Evolutionary conservation across 2,113 vertebrate genomes (phyloP), one percentile per base, ranked within the genome.

Genomic region (Chaetodon trifascialis): DNA sequence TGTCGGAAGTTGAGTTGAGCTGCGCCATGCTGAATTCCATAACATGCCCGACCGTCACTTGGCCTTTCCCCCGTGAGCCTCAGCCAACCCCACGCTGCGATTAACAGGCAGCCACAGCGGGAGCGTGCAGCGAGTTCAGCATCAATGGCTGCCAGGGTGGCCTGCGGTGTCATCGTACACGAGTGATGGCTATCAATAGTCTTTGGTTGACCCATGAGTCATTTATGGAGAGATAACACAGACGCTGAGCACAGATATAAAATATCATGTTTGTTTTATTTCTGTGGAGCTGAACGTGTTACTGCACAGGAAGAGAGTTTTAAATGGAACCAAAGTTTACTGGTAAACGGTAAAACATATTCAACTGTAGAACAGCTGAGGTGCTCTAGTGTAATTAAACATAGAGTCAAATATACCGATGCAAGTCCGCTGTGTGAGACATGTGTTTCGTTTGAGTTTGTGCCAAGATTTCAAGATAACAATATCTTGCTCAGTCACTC

Each of bases 351-450:
- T 44, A 36, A 74, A 78, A 78, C 2, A 6, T 59, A 60, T 52
- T 84, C 17, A 7, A 71, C 69, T 70, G 36, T 58, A 62, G 66
- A 79, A 82, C 4, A 78, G 55, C 67, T 16, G 3, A 25, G 58
- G 72, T 56, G 58, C 60, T 73, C 9, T 10, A 38, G 55, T 60
- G 66, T 73, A 73, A 80, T 87, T 76, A 87, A 58, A 76, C 80
- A 74, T 30, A 30, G 46, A 10, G 59, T 52, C 36, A 42, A 55
- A 60, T 34, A n/a, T 49, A 51, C 19, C 25, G 12, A 60, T 55
- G 23, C 30, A 71, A 38, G 14, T 42, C 10, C 4, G 5, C 55
- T 56, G 49, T 5, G 4, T 66, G 71, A 84, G 16, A 55, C 58
- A 3, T 72, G 17, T 81, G 23, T 47, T 51, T 67, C 4, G 12